Evolutionary conservation across 1,140 invertebrate genomes (phyloP).

Genomic region (Euura saliciscinereae): DNA sequence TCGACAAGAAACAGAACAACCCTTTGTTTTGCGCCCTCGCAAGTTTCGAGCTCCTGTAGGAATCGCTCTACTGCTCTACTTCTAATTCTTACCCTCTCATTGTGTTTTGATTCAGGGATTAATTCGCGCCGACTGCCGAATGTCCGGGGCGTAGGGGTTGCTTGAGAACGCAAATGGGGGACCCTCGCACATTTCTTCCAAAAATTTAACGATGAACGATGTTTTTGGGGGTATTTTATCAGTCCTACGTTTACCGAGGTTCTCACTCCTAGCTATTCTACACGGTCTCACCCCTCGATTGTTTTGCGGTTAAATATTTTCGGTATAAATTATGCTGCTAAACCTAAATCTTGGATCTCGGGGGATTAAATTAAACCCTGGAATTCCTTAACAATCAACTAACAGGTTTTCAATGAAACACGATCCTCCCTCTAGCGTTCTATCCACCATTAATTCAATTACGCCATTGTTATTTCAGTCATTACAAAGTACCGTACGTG

Average conservation of each 20-base stretch:
- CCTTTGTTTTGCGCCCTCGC: not conserved
- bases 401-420: not conserved
- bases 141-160: not conserved
- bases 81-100: constrained; percentile 7
- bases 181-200: not conserved
- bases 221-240: not conserved
- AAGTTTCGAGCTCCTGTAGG: not conserved
- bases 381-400: not conserved
- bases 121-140: not conserved
- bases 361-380: not conserved
- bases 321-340: constrained; percentile 1
- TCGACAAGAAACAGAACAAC: not conserved
- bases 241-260: not conserved
- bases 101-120: constrained; percentile 7
- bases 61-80: constrained; percentile 1
- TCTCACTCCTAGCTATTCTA: not conserved
- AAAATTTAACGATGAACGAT: not conserved
- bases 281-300: not conserved
- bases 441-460: not conserved
- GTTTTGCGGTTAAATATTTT: not conserved
- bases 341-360: constrained; percentile 2
- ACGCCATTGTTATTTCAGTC: not conserved
- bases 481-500: too few relatives aligned
- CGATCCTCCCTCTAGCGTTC: not conserved
- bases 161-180: not conserved